Conservation (phyloP, 2,797 vertebrate genomes). For the Antrozous pallidus region DNA sequence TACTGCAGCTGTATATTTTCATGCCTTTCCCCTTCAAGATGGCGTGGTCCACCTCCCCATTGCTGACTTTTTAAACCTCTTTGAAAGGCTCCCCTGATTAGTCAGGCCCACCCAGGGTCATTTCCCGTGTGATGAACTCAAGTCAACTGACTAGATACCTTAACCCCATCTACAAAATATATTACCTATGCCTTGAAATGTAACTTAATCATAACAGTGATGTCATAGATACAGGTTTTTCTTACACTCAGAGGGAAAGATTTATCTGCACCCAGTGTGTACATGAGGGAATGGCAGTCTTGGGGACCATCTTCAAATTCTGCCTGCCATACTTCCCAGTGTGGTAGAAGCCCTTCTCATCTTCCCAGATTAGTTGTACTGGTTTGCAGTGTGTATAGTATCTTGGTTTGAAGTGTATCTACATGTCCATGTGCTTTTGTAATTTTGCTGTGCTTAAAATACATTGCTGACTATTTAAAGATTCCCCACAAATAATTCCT, state of each 20-base stretch:
- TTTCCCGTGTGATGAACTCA: slow-evolving; percentile 19
- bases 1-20: too few species aligned
- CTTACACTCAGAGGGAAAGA: background rate
- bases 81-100: background rate
- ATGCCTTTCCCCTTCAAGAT: too few species aligned
- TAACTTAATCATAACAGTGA: background rate
- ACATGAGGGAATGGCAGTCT: background rate
- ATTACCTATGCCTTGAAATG: background rate
- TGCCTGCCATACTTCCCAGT: background rate
- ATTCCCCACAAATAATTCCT: background rate
- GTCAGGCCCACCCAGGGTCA: background rate
- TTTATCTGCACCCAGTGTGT: background rate
- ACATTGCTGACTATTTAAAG: background rate
- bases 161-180: background rate
- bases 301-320: background rate
- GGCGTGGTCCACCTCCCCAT: too few species aligned
- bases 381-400: background rate
- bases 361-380: background rate
- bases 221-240: background rate
- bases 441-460: slow-evolving; percentile 2
- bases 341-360: background rate
- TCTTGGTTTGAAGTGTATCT: background rate
- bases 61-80: background rate
- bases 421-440: background rate
- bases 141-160: background rate